Base-by-base conservation (phyloP, 2,113 vertebrate species). In the Psettodes erumei region DNA sequence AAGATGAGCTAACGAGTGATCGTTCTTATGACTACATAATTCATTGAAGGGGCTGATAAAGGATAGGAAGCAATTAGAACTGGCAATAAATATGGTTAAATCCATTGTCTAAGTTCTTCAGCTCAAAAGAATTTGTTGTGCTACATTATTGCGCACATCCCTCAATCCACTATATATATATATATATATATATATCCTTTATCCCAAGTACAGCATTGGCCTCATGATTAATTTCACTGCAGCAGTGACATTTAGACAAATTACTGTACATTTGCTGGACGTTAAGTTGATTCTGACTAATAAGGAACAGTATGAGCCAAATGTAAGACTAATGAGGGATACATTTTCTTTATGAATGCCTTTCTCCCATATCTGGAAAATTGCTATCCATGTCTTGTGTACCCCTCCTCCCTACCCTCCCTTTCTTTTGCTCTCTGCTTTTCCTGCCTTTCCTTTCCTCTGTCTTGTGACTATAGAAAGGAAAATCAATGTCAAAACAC, bases 261-360 rank as follows among this genome's bases (percentile, higher is more conserved):
- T 66, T 38, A 23, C n/a, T 37, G 19, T 25, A 70, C 38, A 58
- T 47, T 48, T 68, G 32, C 51, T 54, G 42, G 8, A 50, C 54
- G 48, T 83, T 32, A 72, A 37, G 38, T 21, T 65, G 53, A 81
- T 81, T 71, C 35, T 55, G 70, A 61, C 47, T 55, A 71, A 80
- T 81, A 56, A 40, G 27, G 43, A 51, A 68, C n/a, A 54, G 80
- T 40, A n/a, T 48, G n/a, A n/a, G 58, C 30, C 60, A 62, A 79
- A 79, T 53, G 40, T 42, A 66, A 42, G 55, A 7, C 56, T 64
- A 75, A 81, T 67, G 54, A 77, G 53, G 38, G n/a, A 25, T 30
- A 32, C 25, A 53, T 50, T 75, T 59, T 72, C 59, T 53, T 53
- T 12, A 48, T 38, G 16, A 62, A 56, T 40, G 9, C 67, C n/a